phyloP scores from a whole-genome alignment of 2,888 invertebrate genomes.

The Mythimna vitellina region DNA sequence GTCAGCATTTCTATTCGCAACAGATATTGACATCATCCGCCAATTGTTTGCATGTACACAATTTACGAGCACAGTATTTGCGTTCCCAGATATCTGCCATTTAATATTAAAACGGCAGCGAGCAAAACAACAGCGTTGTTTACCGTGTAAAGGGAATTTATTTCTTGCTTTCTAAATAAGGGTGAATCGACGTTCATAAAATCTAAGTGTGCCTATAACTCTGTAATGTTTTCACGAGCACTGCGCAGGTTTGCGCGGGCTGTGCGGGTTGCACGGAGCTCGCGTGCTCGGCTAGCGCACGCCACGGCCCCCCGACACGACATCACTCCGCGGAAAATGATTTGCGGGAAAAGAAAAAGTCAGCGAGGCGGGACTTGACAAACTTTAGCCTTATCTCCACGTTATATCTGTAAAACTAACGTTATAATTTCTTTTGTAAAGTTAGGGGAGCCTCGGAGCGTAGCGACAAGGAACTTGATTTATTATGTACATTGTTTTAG shows the following conservation, averaged over 20 bases:
- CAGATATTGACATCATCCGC: conserved; percentile 31
- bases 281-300: conserved; percentile 54
- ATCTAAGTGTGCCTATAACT: conserved; percentile 57
- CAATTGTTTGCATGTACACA: conserved; percentile 33
- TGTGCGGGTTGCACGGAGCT: conserved; percentile 36
- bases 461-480: conserved; percentile 11
- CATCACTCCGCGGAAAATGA: conserved; percentile 43
- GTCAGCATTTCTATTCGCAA: conserved; percentile 8
- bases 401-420: conserved; percentile 42
- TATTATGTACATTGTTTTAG: conserved; percentile 24
- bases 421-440: conserved; percentile 30
- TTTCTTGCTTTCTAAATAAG: conserved; percentile 58
- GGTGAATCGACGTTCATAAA: conserved; percentile 63
- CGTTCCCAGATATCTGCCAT: conserved; percentile 41
- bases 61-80: conserved; percentile 37
- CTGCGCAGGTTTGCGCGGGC: conserved; percentile 21
- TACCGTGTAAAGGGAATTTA: conserved; percentile 56
- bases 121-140: conserved; percentile 53
- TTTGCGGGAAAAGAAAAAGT: conserved; percentile 49
- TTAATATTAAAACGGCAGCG: conserved; percentile 51
- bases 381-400: conserved; percentile 45
- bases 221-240: conserved; percentile 57
- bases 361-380: conserved; percentile 41
- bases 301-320: conserved; percentile 45
- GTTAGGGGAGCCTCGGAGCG: background rate